Conservation (phyloP, 1,140 invertebrate species). For the Rhyzopertha dominica region DNA sequence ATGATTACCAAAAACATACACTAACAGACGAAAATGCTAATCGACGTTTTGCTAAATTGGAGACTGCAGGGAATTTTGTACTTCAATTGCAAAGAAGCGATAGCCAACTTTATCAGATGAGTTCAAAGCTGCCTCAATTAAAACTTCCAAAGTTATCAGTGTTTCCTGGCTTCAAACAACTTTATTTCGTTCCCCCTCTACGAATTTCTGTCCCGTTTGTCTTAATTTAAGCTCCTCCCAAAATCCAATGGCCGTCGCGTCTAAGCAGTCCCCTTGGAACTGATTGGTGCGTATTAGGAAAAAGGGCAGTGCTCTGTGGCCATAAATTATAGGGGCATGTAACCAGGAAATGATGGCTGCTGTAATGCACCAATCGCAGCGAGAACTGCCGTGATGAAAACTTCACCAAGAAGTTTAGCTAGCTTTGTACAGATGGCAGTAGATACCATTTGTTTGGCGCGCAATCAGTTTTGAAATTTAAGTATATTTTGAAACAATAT, state of each 20-base stretch:
- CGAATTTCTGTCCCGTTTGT: conserved; percentile 22
- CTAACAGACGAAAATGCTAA: too few species aligned
- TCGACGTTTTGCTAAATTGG: too few species aligned
- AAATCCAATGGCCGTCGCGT: conserved; percentile 35
- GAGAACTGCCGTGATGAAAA: too few species aligned
- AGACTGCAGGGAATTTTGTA: too few species aligned
- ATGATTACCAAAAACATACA: too few species aligned
- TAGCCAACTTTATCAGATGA: too few species aligned
- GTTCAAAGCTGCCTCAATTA: conserved; percentile 24
- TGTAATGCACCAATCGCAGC: conserved; percentile 28
- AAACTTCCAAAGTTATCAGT: conserved; percentile 20
- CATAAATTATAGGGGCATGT: conserved; percentile 32
- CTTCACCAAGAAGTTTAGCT: too few species aligned
- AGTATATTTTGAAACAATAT: too few species aligned
- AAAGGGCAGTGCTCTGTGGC: conserved; percentile 27
- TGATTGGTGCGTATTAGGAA: conserved; percentile 29
- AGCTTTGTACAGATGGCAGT: too few species aligned
- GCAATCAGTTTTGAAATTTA: too few species aligned
- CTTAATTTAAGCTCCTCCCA: conserved; percentile 29
- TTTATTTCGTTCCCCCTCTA: conserved; percentile 21
- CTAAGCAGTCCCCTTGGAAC: conserved; percentile 14
- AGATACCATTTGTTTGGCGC: too few species aligned
- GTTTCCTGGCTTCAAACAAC: conserved; percentile 23
- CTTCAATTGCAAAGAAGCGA: too few species aligned
- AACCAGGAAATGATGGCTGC: conserved; percentile 36